phyloP scores from a whole-genome alignment of 2,888 invertebrate genomes.

The Teleogryllus oceanicus region DNA sequence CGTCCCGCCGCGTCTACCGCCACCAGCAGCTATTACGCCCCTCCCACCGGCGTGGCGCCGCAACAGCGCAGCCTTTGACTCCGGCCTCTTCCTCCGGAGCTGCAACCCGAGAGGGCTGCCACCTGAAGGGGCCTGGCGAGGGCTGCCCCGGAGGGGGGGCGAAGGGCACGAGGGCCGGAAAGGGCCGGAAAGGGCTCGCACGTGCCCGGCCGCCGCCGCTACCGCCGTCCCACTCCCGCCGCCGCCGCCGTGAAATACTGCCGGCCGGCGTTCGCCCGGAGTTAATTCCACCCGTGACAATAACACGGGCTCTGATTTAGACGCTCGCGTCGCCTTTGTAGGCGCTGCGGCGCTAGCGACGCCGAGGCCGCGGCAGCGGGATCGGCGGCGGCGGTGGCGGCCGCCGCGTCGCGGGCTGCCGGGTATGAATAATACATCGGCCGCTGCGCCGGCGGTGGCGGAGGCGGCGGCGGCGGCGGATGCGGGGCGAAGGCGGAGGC shows the following conservation, averaged over 20 bases:
- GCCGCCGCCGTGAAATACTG: not conserved
- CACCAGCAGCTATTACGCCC: no score
- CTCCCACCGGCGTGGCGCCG: no score
- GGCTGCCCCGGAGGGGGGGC: no score
- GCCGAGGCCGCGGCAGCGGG: not conserved
- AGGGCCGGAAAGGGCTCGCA: not conserved
- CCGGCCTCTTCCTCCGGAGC: not conserved
- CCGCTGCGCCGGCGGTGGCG: not conserved
- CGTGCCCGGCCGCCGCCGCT: not conserved
- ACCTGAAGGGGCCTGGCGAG: not conserved
- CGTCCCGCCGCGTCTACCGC: no score
- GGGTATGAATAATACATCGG: conserved; percentile 6
- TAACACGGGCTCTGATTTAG: conserved; percentile 5
- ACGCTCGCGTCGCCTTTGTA: conserved; percentile 18
- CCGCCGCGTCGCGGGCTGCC: not conserved
- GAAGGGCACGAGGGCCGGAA: not conserved
- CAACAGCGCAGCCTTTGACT: no score
- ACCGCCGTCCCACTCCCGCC: not conserved
- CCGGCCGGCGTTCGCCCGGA: conserved; percentile 1
- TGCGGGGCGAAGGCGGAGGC: no score
- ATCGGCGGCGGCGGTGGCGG: not conserved
- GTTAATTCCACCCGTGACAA: not conserved
- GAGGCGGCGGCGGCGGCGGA: not conserved
- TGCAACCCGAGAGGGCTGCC: not conserved
- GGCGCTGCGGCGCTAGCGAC: not conserved